A percentile compares a stretch with the other conserved stretches of the same genome.
Conservation (phyloP, 2,113 vertebrate species). For the Apodemus speciosus region DNA sequence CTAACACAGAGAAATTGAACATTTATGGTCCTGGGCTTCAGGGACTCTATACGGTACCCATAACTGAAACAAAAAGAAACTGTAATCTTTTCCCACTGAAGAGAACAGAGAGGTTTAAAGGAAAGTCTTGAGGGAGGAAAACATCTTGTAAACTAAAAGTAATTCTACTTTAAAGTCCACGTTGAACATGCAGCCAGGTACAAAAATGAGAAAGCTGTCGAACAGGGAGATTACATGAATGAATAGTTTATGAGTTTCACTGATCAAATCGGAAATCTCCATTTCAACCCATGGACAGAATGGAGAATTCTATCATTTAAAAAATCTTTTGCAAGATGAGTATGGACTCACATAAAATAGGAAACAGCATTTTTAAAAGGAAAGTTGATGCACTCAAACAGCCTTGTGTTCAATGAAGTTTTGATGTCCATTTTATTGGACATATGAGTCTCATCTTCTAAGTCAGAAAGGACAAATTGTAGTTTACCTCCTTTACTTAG, state of each 20-base stretch:
- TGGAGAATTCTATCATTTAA: slow-evolving; percentile 13
- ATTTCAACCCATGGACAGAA: slow-evolving; percentile 38
- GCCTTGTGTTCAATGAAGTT: slow-evolving; percentile 7
- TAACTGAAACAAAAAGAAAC: slow-evolving; percentile 50
- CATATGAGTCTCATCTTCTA: slow-evolving; percentile 9
- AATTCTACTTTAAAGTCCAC: slow-evolving; percentile 60
- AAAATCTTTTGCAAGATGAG: slow-evolving; percentile 37
- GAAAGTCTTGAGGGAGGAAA: slow-evolving; percentile 62
- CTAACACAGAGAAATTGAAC: slow-evolving; percentile 14
- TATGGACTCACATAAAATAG: slow-evolving; percentile 39
- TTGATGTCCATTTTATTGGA: slow-evolving; percentile 40
- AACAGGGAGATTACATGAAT: slow-evolving; percentile 42
- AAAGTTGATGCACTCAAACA: slow-evolving; percentile 14
- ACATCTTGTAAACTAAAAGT: slow-evolving; percentile 63
- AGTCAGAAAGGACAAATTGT: background rate
- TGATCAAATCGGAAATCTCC: slow-evolving; percentile 62
- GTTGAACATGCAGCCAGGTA: slow-evolving; percentile 43
- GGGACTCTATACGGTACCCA: background rate
- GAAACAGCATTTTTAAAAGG: slow-evolving; percentile 3
- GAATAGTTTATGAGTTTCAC: slow-evolving; percentile 64
- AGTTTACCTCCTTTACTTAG: background rate
- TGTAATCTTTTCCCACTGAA: slow-evolving; percentile 51
- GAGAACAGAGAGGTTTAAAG: slow-evolving; percentile 43
- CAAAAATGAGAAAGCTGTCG: background rate
- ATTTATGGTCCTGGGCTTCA: slow-evolving; percentile 23